phyloP scores from a whole-genome alignment of 2,797 vertebrate species.

The Valencia hispanica region DNA sequence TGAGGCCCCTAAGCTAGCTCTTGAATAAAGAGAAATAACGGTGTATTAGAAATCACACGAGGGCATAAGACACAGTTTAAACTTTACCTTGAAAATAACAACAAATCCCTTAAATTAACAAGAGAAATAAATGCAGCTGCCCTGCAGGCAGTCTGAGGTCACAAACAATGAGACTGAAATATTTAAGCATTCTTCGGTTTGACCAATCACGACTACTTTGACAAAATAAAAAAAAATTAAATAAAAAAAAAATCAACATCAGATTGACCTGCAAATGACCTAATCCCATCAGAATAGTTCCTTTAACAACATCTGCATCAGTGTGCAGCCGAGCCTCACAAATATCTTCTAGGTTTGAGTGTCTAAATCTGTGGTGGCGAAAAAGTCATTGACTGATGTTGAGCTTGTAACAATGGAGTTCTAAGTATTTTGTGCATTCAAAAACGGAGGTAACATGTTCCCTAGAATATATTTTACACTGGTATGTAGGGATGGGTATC shows the following conservation, averaged over 20 bases:
- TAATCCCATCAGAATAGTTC: background rate
- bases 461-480: no score
- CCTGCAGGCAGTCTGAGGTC: background rate
- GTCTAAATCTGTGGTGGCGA: background rate
- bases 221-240: background rate
- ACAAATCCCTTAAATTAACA: background rate
- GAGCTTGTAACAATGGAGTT: background rate
- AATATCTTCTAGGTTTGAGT: background rate
- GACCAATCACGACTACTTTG: background rate
- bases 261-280: background rate
- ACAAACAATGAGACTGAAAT: background rate
- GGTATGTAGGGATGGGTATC: no score
- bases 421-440: background rate
- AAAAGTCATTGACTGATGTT: background rate
- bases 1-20: background rate
- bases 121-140: background rate
- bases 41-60: background rate
- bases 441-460: no score
- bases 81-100: background rate
- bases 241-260: background rate
- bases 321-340: background rate
- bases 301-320: background rate
- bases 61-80: background rate
- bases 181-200: background rate
- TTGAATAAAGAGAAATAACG: background rate